Percentiles rank a stretch among this genome's conserved stretches.
Evolutionary conservation across 2,113 vertebrate species (phyloP).

Genomic region (Hypomesus transpacificus): DNA sequence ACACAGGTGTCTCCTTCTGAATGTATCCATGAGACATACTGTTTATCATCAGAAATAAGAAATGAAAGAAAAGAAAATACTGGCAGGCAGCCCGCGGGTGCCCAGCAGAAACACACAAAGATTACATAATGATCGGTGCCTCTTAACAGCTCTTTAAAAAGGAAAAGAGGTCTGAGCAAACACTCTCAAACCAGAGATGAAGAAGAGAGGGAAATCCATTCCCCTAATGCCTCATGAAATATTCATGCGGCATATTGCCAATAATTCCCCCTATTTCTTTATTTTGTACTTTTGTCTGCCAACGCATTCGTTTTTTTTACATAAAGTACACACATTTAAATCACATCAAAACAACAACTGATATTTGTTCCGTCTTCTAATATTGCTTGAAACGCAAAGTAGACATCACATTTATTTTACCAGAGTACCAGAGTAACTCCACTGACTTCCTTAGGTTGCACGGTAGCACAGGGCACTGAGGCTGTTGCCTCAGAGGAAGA

Average conservation of each 20-base stretch:
- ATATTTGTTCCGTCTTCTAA: no score
- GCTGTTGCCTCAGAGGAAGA: no score
- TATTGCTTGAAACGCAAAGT: no score
- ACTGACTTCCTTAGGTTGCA: no score
- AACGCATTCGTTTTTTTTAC: no score
- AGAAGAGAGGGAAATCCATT: slow-evolving; percentile 35
- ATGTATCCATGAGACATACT: slow-evolving; percentile 34
- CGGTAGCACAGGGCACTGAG: no score
- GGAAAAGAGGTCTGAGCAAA: slow-evolving; percentile 49
- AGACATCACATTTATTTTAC: no score
- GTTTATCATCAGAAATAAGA: slow-evolving; percentile 20
- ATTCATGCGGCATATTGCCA: slow-evolving; percentile 57
- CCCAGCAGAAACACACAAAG: slow-evolving; percentile 22
- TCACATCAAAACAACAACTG: no score
- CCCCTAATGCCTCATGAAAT: slow-evolving; percentile 51
- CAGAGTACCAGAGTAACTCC: no score
- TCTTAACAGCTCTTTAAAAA: slow-evolving; percentile 47
- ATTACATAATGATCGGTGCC: slow-evolving; percentile 53
- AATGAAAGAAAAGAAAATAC: slow-evolving; percentile 39
- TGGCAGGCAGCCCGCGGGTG: slow-evolving; percentile 45
- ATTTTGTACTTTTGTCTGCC: slow-evolving; percentile 8
- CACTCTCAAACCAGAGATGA: slow-evolving; percentile 23
- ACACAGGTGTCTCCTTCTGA: slow-evolving; percentile 4
- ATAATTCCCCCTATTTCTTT: slow-evolving; percentile 34
- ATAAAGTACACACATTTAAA: no score